A percentile compares a stretch with the other conserved stretches of the same genome.
Evolutionary conservation across 2,888 invertebrate genomes (phyloP).

Genomic region (Nymphalis polychloros): DNA sequence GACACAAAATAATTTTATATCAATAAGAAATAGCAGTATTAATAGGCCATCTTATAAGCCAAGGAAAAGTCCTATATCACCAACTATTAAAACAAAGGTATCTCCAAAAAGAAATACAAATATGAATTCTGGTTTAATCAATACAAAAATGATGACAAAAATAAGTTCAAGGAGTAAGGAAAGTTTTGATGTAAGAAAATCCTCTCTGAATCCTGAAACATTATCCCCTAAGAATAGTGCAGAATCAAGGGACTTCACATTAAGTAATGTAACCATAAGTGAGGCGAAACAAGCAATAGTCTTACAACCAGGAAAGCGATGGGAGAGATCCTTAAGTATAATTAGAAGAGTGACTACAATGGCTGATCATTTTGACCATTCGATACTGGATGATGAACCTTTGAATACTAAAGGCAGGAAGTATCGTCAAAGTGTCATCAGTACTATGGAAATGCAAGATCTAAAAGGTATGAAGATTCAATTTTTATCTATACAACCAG

Average conservation of each 20-base stretch:
- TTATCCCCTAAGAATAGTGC: neutral
- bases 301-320: constrained; percentile 85
- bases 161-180: constrained; percentile 45
- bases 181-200: constrained; percentile 23
- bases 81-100: neutral
- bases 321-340: constrained; percentile 84
- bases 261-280: constrained; percentile 22
- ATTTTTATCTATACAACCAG: neutral
- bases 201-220: neutral
- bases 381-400: constrained; percentile 67
- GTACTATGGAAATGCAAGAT: constrained; percentile 78
- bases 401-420: constrained; percentile 75
- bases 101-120: neutral
- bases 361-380: constrained; percentile 62
- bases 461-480: constrained; percentile 51
- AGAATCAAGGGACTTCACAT: neutral
- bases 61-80: neutral
- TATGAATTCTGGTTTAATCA: constrained; percentile 5
- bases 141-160: constrained; percentile 42
- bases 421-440: constrained; percentile 79
- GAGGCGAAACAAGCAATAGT: constrained; percentile 63
- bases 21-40: constrained; percentile 1
- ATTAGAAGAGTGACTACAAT: constrained; percentile 77
- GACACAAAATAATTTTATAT: constrained; percentile 5
- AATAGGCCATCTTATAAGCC: constrained; percentile 1